Evolutionary conservation across 2,797 vertebrate species (phyloP).

Genomic region (Limosa lapponica): DNA sequence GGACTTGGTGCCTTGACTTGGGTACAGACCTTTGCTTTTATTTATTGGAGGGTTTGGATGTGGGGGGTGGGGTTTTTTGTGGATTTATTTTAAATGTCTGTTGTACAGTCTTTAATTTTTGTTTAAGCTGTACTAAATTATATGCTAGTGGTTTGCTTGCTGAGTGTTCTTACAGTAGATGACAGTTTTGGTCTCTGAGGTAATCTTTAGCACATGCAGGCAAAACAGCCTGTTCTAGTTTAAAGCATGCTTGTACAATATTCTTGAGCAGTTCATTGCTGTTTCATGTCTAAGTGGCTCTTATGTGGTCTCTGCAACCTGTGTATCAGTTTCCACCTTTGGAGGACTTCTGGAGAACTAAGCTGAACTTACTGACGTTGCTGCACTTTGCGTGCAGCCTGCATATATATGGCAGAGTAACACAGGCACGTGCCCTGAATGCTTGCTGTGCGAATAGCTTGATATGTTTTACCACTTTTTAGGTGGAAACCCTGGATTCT

Average conservation of each 20-base stretch:
- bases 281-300: not conserved
- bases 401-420: fast-evolving
- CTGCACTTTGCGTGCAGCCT: fast-evolving
- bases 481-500: not conserved
- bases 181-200: not conserved
- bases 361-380: fast-evolving
- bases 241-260: not conserved
- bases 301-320: not conserved
- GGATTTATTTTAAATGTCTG: not conserved
- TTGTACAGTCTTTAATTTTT: not conserved
- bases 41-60: not conserved
- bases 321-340: not conserved
- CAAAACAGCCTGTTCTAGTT: not conserved
- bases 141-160: not conserved
- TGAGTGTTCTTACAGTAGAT: not conserved
- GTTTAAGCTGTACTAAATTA: not conserved
- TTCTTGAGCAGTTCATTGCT: fast-evolving
- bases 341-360: not conserved
- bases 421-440: fast-evolving
- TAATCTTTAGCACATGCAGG: not conserved
- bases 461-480: not conserved
- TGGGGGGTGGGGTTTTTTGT: not conserved
- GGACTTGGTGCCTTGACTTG: not conserved
- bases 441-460: not conserved
- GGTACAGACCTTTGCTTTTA: not conserved